Evolutionary conservation across 2,113 vertebrate species (phyloP), one percentile per base, ranked within the genome.

Genomic region (Tichodroma muraria): DNA sequence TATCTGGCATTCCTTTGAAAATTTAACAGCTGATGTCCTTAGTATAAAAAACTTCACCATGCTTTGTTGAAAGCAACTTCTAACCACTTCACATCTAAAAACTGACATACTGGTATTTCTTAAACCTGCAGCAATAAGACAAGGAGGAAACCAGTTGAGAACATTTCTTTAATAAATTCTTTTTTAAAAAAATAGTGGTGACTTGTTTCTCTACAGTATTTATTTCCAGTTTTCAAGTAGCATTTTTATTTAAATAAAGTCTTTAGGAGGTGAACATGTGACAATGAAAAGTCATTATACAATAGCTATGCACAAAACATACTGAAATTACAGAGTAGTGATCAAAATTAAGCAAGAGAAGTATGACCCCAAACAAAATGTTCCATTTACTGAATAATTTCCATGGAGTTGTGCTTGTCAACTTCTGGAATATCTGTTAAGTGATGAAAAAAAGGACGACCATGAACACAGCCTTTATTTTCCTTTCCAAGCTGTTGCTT

Each of bases 391-490:
- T 96, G 71, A 93, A 13, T 81, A 91, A 96, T 93, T 94, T 96
- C 94, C 82, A 4, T 84, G 89, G 89, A 94, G 96, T 42, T 88
- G 61, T 88, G 79, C 97, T 66, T 98, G 96, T 94, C 97, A 64
- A 78, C 95, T 84, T 97, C 96, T 42, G 99, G 98, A 95, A 99
- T 87, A 90, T 98, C 97, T 53, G 90, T 95, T 89, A 99, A 98
- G 91, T 98, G 97, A 73, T 99, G 98, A 92, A 99, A 98, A 97
- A 99, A 99, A 13, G 98, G 98, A 50, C 97, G 98, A 56, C 98
- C 98, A 33, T 99, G 99, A 97, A 99, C 98, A 86, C 99, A 99
- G 71, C 90, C 97, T 92, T 96, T 98, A 81, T 92, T 97, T 91
- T 97, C 97, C 92, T 96, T 97, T 92, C 97, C 97, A 61, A 99